Percentiles rank a stretch among this genome's conserved stretches.
phyloP scores from a whole-genome alignment of 2,888 invertebrate genomes.

The Heliconius ethilla region DNA sequence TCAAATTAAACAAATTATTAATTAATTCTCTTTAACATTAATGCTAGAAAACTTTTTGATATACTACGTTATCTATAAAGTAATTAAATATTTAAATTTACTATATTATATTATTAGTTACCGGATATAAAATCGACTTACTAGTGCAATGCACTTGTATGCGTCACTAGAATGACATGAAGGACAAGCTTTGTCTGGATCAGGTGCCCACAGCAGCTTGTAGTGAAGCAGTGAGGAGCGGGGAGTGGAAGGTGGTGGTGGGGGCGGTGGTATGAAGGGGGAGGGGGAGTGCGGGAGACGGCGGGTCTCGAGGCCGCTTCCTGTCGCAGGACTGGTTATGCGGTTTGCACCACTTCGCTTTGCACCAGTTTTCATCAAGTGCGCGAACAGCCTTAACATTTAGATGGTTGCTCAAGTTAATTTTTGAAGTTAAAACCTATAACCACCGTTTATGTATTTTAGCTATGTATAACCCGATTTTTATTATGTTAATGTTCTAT shows the following conservation, averaged over 20 bases:
- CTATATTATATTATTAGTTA: conserved; percentile 42
- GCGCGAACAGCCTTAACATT: conserved; percentile 68
- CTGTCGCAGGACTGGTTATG: conserved; percentile 79
- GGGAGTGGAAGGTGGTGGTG: conserved; percentile 47
- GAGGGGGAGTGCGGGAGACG: conserved; percentile 43
- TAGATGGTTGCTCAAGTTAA: conserved; percentile 53
- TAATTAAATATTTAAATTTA: conserved; percentile 1
- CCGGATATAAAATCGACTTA: conserved; percentile 73
- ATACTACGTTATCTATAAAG: background rate
- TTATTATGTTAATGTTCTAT: background rate
- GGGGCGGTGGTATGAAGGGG: conserved; percentile 40
- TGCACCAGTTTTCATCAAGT: conserved; percentile 75
- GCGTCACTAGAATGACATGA: conserved; percentile 70
- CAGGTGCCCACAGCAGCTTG: conserved; percentile 64
- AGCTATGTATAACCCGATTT: background rate
- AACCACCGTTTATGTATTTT: conserved; percentile 6
- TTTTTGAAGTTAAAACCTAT: conserved; percentile 48
- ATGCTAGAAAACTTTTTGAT: background rate
- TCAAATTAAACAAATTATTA: background rate
- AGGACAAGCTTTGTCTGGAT: conserved; percentile 80
- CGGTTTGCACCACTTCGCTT: conserved; percentile 76
- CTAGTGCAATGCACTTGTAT: conserved; percentile 79
- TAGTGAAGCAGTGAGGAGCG: conserved; percentile 48
- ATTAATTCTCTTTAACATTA: background rate
- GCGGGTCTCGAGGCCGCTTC: conserved; percentile 73